These are phyloP conservation scores for Smithornis capensis DNA, from an alignment of 2,113 vertebrate genomes.

Conservation along the genomic window DNA sequence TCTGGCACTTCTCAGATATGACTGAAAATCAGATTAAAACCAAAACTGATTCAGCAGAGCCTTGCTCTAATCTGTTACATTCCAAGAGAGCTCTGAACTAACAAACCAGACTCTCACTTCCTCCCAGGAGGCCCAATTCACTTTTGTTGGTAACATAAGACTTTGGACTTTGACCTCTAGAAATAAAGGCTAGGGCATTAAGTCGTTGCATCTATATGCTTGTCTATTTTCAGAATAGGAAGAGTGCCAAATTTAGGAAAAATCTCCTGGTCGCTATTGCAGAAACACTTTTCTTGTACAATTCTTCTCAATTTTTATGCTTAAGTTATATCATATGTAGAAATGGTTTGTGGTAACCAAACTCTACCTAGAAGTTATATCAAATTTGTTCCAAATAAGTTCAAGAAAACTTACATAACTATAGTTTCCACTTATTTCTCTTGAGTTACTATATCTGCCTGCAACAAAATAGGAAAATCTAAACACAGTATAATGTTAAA, in stretches of 20 bases:
- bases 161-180: neutral
- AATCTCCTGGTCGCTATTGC: neutral
- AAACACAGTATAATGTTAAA: neutral
- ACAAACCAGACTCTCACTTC: conserved; percentile 25
- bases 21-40: neutral
- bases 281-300: neutral
- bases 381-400: neutral
- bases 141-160: neutral
- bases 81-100: conserved; percentile 19
- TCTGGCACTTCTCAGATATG: neutral
- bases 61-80: neutral
- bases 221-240: neutral
- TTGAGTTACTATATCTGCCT: neutral
- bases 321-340: neutral
- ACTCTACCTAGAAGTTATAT: neutral
- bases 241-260: neutral
- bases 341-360: neutral
- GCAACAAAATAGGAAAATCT: neutral
- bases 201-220: neutral
- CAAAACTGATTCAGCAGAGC: neutral
- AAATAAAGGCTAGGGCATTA: neutral
- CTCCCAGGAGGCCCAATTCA: neutral
- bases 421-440: neutral
- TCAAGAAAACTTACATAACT: neutral
- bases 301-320: neutral